Base-by-base conservation (phyloP, 2,888 invertebrate genomes). In the Agrotis segetum region DNA sequence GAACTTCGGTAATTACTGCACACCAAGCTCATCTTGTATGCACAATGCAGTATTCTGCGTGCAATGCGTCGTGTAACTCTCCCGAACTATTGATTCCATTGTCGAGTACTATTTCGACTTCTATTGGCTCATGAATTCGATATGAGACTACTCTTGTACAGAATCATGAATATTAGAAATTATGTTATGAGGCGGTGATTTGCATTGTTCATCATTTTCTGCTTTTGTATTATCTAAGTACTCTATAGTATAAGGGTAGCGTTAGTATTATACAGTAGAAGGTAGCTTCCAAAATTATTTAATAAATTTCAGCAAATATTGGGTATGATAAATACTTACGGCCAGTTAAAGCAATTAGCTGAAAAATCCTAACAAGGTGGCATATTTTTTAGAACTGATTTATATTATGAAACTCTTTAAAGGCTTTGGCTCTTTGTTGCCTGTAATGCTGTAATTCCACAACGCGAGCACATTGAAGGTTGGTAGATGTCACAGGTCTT, bases 1-100 rank as follows among this genome's bases (percentile, higher is more conserved):
- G 21, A 49, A 69, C 21, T 60, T 49, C 19, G 61, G 34, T 17
- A 19, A 44, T 21, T 34, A 47, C 44, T 53, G 47, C 52, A 47
- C 24, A 40, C 13, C 1, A 50, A 34, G 0, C 44, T 69, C 24
- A 77, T 56, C 9, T 46, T 46, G 68, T 50, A 61, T 71, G n/a
- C 61, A 52, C 56, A 73, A 67, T 73, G 68, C 75, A 73, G 75
- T 75, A 58, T 75, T 67, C 50, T 67, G 68, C 56, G 68, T 75
- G 49, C 34, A 68, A 47, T 56, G 61, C 64, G 52, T 71, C n/a
- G 49, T 49, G 52, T 49, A 55, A 44, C 29, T 46, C 29, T 49
- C 11, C 24, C 44, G 16, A 60, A 50, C 49, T 75, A 79, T 76
- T 78, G 74, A 79, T 61, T 65, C 56, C 47, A 58, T 67, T 40